phyloP scores from a whole-genome alignment of 2,113 vertebrate genomes.

The pig (Sus scrofa) region DNA sequence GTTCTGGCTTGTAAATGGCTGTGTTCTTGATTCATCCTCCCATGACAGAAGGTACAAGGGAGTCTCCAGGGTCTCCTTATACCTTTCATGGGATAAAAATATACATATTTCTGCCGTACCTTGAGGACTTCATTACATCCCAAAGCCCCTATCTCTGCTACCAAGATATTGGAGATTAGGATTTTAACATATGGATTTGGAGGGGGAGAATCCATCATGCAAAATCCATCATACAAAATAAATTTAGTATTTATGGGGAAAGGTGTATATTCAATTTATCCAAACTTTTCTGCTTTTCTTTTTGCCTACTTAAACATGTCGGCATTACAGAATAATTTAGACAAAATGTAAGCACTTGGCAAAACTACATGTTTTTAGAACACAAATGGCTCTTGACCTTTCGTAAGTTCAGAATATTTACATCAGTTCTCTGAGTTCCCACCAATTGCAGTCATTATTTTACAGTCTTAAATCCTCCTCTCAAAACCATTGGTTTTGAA shows the following conservation, averaged over 20 bases:
- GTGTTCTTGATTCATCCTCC: not conserved
- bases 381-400: not conserved
- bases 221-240: not conserved
- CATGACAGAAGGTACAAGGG: not conserved
- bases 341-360: not conserved
- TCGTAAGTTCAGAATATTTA: not conserved
- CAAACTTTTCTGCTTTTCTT: not conserved
- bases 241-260: not conserved
- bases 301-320: not conserved
- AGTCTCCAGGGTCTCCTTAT: not conserved
- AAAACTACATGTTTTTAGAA: not conserved
- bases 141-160: not conserved
- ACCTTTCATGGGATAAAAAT: not conserved
- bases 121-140: not conserved
- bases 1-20: not conserved
- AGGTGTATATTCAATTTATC: not conserved
- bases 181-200: not conserved
- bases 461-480: not conserved
- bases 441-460: not conserved
- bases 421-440: not conserved
- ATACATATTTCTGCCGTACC: not conserved
- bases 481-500: not conserved
- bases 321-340: not conserved
- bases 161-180: not conserved
- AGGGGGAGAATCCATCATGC: not conserved